A percentile compares a stretch with the other conserved stretches of the same genome.
These are phyloP conservation scores for Eufriesea mexicana DNA, from an alignment of 1,140 invertebrate species.

Conservation along the genomic window DNA sequence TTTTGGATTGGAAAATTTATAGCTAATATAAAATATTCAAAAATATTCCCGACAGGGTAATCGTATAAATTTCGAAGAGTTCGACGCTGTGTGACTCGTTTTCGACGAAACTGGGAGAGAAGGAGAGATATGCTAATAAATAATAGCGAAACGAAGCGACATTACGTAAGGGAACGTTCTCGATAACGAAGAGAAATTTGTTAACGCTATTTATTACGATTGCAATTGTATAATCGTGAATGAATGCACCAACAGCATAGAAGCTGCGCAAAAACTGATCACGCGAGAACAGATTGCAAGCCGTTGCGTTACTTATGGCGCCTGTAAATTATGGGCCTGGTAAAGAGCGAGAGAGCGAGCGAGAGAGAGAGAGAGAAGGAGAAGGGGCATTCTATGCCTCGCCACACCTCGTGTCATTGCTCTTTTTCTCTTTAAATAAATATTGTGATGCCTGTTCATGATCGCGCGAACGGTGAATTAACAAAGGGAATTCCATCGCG, in stretches of 20 bases:
- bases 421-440: constrained; percentile 30
- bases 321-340: constrained; percentile 31
- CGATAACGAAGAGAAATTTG: constrained; percentile 15
- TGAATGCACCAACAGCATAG: constrained; percentile 2
- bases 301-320: constrained; percentile 32
- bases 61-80: too few species aligned
- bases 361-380: background rate
- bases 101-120: too few species aligned
- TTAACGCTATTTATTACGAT: constrained; percentile 25
- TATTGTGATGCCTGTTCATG: background rate
- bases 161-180: background rate
- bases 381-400: background rate
- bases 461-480: background rate
- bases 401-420: constrained; percentile 13
- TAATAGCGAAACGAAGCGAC: background rate
- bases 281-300: constrained; percentile 39
- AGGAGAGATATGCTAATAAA: background rate
- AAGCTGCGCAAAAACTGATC: constrained; percentile 31
- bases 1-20: too few species aligned
- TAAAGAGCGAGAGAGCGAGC: background rate
- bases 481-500: background rate
- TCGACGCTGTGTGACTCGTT: too few species aligned
- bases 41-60: too few species aligned
- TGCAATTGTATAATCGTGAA: constrained; percentile 31
- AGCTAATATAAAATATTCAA: too few species aligned